Evolutionary conservation across 1,140 invertebrate species (phyloP), one percentile per base, ranked within the genome.

Genomic region (Saccostrea cuccullata): DNA sequence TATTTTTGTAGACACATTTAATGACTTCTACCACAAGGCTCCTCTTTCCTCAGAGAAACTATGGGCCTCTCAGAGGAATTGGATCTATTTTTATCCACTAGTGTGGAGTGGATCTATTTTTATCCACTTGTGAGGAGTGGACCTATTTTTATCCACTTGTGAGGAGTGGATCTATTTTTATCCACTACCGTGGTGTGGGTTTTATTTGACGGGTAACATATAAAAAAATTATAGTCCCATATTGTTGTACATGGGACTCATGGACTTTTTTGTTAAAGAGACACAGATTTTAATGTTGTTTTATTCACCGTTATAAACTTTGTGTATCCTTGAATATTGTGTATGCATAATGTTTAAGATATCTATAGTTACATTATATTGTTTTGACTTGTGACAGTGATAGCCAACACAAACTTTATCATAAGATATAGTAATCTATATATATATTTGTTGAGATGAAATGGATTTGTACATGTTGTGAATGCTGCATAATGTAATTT

Each of bases 261-360:
- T 30, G 26, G 70, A 77, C 70, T 30, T 77, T 36, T 77, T 77
- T 77, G 70, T 77, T 77, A 77, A 77, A 77, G 70, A 77, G 70
- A 77, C 70, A 77, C 70, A 77, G 70, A 77, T 77, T 77, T 77
- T 77, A 77, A 77, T 77, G 70, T 77, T 77, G 70, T 77, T 77
- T 77, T 77, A 36, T 77, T 77, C 70, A 77, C 70, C 15, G 70
- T 77, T 77, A 77, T 77, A 36, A 77, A 64, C 58, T 36, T 67
- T 20, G 60, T 77, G 70, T 77, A 77, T 77, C 70, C 23, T 13
- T 77, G 70, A 30, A 77, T 30, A 77, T 77, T 77, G 23, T 77
- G 26, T 26, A 77, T 17, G 70, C 70, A 77, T 77, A 77, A 77
- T 77, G 70, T 77, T 77, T 26, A 26, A 26, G 26, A 30, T 77